Evolutionary conservation across 2,113 vertebrate genomes (phyloP).

Genomic region (Arizona elegans): DNA sequence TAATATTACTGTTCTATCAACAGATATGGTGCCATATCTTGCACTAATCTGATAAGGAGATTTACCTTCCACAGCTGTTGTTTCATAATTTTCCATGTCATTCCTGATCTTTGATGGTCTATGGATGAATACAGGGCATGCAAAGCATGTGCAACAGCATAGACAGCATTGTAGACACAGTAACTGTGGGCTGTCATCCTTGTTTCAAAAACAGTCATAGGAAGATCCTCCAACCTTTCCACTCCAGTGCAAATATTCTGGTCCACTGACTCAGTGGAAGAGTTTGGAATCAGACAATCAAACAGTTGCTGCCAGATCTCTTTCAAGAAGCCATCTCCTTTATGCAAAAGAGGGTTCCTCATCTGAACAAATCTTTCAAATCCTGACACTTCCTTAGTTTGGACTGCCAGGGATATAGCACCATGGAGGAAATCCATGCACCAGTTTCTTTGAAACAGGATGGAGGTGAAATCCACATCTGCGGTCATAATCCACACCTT

Average conservation of each 20-base stretch:
- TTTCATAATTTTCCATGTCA: background rate
- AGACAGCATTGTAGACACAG: background rate
- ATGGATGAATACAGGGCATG: background rate
- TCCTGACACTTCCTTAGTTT: background rate
- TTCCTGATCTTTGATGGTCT: rapidly evolving
- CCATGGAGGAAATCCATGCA: background rate
- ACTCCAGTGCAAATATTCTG: background rate
- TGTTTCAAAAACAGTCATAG: background rate
- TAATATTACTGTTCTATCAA: too few species aligned
- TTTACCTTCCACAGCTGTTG: background rate
- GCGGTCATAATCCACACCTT: background rate
- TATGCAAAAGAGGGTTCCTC: too few species aligned
- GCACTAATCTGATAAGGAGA: too few species aligned
- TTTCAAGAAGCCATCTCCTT: too few species aligned
- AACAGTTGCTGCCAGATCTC: too few species aligned
- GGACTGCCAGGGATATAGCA: background rate
- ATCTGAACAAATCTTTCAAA: too few species aligned
- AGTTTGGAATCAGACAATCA: background rate
- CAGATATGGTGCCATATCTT: too few species aligned
- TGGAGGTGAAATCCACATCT: background rate
- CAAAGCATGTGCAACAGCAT: background rate
- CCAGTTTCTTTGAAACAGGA: background rate
- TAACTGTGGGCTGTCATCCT: background rate
- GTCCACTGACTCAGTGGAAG: rapidly evolving
- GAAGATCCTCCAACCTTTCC: background rate